Evolutionary conservation across 2,888 invertebrate genomes (phyloP), one percentile per base, ranked within the genome.

Genomic region (Drosophila tanythrix): DNA sequence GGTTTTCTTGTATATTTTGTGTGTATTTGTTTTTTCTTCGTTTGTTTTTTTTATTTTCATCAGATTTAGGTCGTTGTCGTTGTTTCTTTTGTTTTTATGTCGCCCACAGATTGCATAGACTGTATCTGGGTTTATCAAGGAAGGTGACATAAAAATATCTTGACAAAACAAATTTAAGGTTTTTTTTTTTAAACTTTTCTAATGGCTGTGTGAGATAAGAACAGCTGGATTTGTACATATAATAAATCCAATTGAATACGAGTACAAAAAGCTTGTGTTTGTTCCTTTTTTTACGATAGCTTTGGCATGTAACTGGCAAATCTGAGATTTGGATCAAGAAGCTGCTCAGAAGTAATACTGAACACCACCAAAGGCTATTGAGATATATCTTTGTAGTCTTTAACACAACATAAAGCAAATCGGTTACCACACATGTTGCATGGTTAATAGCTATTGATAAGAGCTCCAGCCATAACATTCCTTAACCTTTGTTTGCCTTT

Each of bases 41-140:
- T 48, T 27, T 33, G 15, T 15, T 25, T 43, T 46, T 36, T 58
- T 31, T 50, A n/a, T n/a, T 56, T 69, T 38, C 29, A 60, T 29
- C 66, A 55, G 80, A 79, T 77, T 79, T 79, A 50, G 80, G 80
- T 63, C 60, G 76, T 60, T 79, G 70, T 53, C 31, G 50, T 66
- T 70, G 56, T 7, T 65, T 63, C 80, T 75, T 75, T 77, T 79
- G 59, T 79, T 65, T 79, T 52, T 51, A 36, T 51, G 80, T 77
- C 80, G 75, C 21, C 31, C n/a, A 38, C 80, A 77, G 76, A 79
- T 62, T 38, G 29, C 69, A 36, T 38, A 52, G 55, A 43, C 55
- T 58, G 53, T 40, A 40, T 64, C 40, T 68, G 62, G 36, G 48
- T 10, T 51, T 63, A 40, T 60, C 58, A 59, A 59, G 35, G 36